Percentiles rank a stretch among this genome's conserved stretches.
Evolutionary conservation across 2,888 invertebrate genomes (phyloP).

Genomic region (Caenorhabditis becei): DNA sequence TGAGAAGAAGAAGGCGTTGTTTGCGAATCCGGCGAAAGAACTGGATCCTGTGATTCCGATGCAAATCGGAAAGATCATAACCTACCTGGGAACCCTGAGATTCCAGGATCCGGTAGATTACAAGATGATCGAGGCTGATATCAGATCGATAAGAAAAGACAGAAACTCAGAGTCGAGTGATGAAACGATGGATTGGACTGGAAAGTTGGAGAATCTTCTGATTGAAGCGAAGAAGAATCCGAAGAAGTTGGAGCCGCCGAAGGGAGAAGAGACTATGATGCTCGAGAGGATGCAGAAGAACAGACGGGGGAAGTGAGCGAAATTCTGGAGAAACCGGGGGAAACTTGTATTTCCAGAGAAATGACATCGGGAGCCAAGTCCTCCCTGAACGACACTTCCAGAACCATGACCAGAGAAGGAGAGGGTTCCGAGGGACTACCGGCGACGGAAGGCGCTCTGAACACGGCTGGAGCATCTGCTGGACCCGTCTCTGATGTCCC

Average conservation of each 20-base stretch:
- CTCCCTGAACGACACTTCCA: background rate
- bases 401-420: background rate
- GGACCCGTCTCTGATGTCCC: background rate
- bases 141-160: slow-evolving; percentile 11
- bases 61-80: slow-evolving; percentile 15
- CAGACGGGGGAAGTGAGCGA: background rate
- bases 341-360: background rate
- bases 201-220: slow-evolving; percentile 29
- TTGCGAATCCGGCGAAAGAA: slow-evolving; percentile 45
- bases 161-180: slow-evolving; percentile 15
- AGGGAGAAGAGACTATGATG: slow-evolving; percentile 41
- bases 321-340: no score
- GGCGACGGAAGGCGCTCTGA: background rate
- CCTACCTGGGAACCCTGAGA: slow-evolving; percentile 22
- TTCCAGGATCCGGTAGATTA: slow-evolving; percentile 50
- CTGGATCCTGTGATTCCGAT: slow-evolving; percentile 25
- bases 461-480: background rate
- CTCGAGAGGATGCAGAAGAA: slow-evolving; percentile 17
- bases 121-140: slow-evolving; percentile 20
- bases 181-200: slow-evolving; percentile 38
- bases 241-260: slow-evolving; percentile 16
- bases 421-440: background rate
- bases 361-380: slow-evolving; percentile 1
- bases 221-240: slow-evolving; percentile 15
- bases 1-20: slow-evolving; percentile 52